phyloP scores from a whole-genome alignment of 1,140 invertebrate genomes.

The Protaetia brevitarsis region DNA sequence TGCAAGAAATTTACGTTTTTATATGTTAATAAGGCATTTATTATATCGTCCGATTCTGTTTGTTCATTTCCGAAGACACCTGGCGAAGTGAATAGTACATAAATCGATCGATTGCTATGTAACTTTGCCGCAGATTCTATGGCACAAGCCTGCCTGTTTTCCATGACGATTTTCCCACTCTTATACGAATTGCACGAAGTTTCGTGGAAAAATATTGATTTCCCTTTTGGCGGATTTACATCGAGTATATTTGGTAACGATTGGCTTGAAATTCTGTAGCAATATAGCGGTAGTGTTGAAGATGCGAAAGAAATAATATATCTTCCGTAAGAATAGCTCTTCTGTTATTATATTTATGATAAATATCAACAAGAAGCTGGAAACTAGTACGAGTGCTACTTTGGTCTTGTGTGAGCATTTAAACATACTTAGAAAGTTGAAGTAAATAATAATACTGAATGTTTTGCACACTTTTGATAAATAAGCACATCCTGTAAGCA shows the following conservation, averaged over 20 bases:
- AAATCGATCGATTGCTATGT: conserved; percentile 58
- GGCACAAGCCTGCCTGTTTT: conserved; percentile 61
- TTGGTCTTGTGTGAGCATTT: too few relatives aligned
- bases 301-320: not conserved
- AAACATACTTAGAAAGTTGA: too few relatives aligned
- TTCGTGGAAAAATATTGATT: conserved; percentile 48
- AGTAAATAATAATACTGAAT: too few relatives aligned
- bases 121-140: conserved; percentile 63
- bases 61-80: conserved; percentile 43
- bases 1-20: conserved; percentile 58
- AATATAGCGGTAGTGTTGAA: conserved; percentile 1
- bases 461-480: too few relatives aligned
- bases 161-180: conserved; percentile 48
- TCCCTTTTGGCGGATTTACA: conserved; percentile 35
- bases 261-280: conserved; percentile 26
- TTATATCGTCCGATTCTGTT: conserved; percentile 44
- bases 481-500: too few relatives aligned
- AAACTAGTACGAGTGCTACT: not conserved
- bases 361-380: not conserved
- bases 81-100: conserved; percentile 56
- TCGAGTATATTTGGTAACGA: conserved; percentile 37
- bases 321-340: not conserved
- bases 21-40: conserved; percentile 53
- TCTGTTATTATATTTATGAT: not conserved
- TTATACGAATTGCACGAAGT: conserved; percentile 48